Percentiles rank a stretch among this genome's conserved stretches.
These are phyloP conservation scores for Epinephelus malabaricus DNA, from an alignment of 2,797 vertebrate genomes.

Conservation along the genomic window DNA sequence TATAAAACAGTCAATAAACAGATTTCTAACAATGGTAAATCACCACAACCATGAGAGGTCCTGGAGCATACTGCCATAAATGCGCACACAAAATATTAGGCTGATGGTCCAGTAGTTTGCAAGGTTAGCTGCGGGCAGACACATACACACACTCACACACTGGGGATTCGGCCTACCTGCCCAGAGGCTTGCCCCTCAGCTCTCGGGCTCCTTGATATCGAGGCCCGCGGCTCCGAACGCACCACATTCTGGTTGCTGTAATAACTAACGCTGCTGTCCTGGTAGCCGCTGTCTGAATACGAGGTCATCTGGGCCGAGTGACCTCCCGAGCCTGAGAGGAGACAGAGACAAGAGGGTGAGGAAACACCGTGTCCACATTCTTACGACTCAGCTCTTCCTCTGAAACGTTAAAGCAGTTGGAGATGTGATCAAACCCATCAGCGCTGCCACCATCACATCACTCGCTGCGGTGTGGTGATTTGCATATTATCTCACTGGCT, in stretches of 20 bases:
- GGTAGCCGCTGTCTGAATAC: constrained; percentile 97
- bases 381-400: neutral
- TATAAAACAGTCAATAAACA: too few relatives aligned
- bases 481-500: constrained; percentile 54
- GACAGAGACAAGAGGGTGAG: constrained; percentile 24
- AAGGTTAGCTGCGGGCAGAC: too few relatives aligned
- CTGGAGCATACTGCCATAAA: too few relatives aligned
- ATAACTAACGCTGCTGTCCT: constrained; percentile 94
- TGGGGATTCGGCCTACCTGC: constrained; percentile 63
- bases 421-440: constrained; percentile 26
- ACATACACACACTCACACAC: too few relatives aligned
- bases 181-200: constrained; percentile 86
- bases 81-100: too few relatives aligned
- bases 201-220: constrained; percentile 88
- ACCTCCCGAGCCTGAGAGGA: constrained; percentile 89
- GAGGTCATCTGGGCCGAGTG: constrained; percentile 98
- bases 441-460: constrained; percentile 3
- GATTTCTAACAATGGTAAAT: too few relatives aligned
- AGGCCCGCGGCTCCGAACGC: constrained; percentile 91
- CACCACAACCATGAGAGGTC: too few relatives aligned
- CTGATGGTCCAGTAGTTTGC: too few relatives aligned
- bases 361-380: neutral
- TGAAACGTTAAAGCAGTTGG: neutral
- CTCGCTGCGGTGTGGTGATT: constrained; percentile 33
- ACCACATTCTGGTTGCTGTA: constrained; percentile 93